A percentile compares a stretch with the other conserved stretches of the same genome.
These are phyloP conservation scores for Oligia fasciuncula DNA, from an alignment of 2,888 invertebrate genomes.

Conservation along the genomic window DNA sequence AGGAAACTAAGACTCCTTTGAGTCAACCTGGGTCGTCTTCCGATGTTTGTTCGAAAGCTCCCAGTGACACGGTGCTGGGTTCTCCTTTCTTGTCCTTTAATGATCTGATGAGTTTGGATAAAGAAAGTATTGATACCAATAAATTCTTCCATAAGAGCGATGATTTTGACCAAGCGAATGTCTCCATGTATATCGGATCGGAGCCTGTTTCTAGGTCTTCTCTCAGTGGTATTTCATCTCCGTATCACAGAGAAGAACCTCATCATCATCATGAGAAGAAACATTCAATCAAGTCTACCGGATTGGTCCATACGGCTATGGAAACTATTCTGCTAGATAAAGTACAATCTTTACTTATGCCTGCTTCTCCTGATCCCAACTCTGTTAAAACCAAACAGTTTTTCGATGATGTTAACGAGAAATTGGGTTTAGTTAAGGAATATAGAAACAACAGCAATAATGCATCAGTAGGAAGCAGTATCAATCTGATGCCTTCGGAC, in stretches of 20 bases:
- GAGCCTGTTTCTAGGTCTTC: slow-evolving; percentile 85
- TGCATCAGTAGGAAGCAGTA: slow-evolving; percentile 53
- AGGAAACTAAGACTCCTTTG: slow-evolving; percentile 77
- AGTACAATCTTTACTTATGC: slow-evolving; percentile 84
- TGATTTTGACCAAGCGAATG: slow-evolving; percentile 77
- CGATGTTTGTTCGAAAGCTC: slow-evolving; percentile 82
- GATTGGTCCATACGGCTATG: slow-evolving; percentile 89
- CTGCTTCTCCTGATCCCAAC: slow-evolving; percentile 79
- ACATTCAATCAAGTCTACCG: slow-evolving; percentile 77
- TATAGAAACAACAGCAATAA: slow-evolving; percentile 63
- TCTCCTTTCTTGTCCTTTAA: slow-evolving; percentile 88
- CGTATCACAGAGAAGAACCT: slow-evolving; percentile 72
- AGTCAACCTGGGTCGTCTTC: slow-evolving; percentile 84
- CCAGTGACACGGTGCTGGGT: slow-evolving; percentile 88
- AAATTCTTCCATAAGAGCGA: slow-evolving; percentile 81
- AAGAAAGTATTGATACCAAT: slow-evolving; percentile 74
- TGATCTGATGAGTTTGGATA: slow-evolving; percentile 83
- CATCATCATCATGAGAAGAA: slow-evolving; percentile 72
- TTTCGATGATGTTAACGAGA: slow-evolving; percentile 83
- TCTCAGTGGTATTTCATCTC: slow-evolving; percentile 78
- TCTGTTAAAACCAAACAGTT: slow-evolving; percentile 78
- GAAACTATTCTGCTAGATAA: slow-evolving; percentile 90
- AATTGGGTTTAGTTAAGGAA: slow-evolving; percentile 81
- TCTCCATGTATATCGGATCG: slow-evolving; percentile 87
- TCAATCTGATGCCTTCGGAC: slow-evolving; percentile 50